A percentile compares a stretch with the other conserved stretches of the same genome.
phyloP scores from a whole-genome alignment of 2,888 invertebrate species.

The Ophioninae sp. region DNA sequence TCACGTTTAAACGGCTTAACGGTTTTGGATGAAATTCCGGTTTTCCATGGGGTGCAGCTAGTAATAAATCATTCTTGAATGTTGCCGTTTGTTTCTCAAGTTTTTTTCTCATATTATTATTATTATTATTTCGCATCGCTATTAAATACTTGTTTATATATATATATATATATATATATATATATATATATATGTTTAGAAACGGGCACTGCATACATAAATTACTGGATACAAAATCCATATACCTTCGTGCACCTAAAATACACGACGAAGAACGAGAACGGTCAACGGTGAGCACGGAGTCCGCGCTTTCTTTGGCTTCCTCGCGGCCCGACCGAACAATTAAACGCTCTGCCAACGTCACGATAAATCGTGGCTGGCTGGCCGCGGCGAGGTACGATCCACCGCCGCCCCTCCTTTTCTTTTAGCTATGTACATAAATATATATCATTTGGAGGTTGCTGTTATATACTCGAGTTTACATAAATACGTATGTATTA shows the following conservation, averaged over 20 bases:
- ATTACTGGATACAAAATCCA: conserved; percentile 1
- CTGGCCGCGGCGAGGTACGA: conserved; percentile 54
- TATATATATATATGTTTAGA: conserved; percentile 4
- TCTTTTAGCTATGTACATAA: conserved; percentile 42
- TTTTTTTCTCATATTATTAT: neutral
- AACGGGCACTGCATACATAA: neutral
- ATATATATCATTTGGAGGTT: conserved; percentile 38
- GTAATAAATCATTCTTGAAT: neutral
- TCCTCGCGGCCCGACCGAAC: conserved; percentile 62
- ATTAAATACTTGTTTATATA: neutral
- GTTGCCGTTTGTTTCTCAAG: neutral
- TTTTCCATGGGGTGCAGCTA: too few relatives aligned
- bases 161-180: neutral
- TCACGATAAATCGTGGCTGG: conserved; percentile 68
- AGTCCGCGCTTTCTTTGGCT: conserved; percentile 59
- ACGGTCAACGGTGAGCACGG: conserved; percentile 52
- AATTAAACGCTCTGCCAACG: conserved; percentile 69
- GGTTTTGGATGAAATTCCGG: too few relatives aligned
- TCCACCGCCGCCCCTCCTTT: conserved; percentile 53
- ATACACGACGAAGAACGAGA: conserved; percentile 37
- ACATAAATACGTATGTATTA: neutral
- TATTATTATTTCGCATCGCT: neutral
- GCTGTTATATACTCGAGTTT: conserved; percentile 11
- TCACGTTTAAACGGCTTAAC: too few relatives aligned
- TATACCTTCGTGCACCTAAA: conserved; percentile 6